Base-by-base conservation (phyloP, 2,797 vertebrate genomes). In the Gorsachius magnificus region DNA sequence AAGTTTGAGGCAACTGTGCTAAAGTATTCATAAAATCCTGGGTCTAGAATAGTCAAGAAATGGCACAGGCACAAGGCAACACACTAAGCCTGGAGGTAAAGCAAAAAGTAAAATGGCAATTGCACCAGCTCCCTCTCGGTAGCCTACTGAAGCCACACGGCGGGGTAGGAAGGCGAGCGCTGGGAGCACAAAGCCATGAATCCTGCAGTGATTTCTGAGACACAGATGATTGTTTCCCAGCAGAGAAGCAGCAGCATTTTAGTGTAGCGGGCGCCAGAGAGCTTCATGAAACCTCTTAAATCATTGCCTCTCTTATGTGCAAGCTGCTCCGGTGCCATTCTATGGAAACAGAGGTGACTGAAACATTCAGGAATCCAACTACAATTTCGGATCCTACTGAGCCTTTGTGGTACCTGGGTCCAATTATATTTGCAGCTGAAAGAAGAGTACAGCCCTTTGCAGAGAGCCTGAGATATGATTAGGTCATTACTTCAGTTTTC, bases 351-450 rank as follows among this genome's bases (percentile, higher is more conserved):
- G 85, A 86, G 46, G 57, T 70, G 76, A 61, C 29, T 26, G 65
- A 95, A 94, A 87, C 87, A 69, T 80, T 94, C 80, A 84, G 78
- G 94, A 91, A 87, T 95, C 81, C 84, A 92, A 81, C 76, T 7
- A 74, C 65, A 87, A 91, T 87, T 94, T 86, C 69, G 87, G 87
- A 92, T 86, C 91, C 92, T 89, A 65, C 36, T 87, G 95, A 96
- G 96, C 46, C 72, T 96, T 96, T 93, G 87, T 94, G 78, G 50
- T 93, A 85, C 81, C 68, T 87, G 57, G 45, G 75, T 54, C 94
- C 95, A 96, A 96, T 96, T 96, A 95, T 87, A 86, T 78, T 50
- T 79, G 72, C 68, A 89, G 92, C 76, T 86, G 82, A 96, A 91
- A 95, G 71, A 57, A 87, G 71, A 87, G 65, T 22, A 81, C 24